phyloP scores from a whole-genome alignment of 2,113 vertebrate genomes.

The Callorhinus ursinus region DNA sequence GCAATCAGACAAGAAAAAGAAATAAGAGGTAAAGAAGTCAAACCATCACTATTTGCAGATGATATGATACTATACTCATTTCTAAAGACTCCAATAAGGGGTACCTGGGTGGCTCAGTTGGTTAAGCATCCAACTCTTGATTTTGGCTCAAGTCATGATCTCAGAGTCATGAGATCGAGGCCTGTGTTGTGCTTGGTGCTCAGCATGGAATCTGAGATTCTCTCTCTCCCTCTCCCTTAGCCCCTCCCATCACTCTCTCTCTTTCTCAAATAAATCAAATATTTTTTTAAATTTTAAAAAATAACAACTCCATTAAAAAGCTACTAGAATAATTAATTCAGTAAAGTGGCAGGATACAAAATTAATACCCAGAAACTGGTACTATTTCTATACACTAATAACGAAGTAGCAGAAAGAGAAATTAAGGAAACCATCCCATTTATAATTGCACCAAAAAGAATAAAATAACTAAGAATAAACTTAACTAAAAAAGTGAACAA shows the following conservation, averaged over 20 bases:
- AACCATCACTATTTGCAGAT: neutral
- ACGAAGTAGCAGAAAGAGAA: neutral
- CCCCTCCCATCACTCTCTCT: neutral
- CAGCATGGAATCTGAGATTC: neutral
- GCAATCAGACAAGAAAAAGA: neutral
- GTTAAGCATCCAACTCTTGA: neutral
- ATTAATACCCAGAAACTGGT: neutral
- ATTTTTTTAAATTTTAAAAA: neutral
- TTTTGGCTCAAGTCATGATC: neutral
- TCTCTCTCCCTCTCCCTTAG: neutral
- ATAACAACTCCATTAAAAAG: neutral
- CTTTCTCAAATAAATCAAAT: neutral
- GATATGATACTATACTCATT: neutral
- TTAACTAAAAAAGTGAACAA: neutral
- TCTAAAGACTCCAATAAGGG: neutral
- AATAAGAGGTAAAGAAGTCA: neutral
- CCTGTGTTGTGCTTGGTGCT: neutral
- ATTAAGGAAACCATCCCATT: neutral
- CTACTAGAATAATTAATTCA: neutral
- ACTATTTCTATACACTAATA: neutral
- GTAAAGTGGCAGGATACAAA: neutral
- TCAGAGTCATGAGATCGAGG: neutral
- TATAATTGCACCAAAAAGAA: neutral
- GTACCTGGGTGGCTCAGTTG: neutral
- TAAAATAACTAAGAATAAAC: neutral